Percentiles rank a stretch among this genome's conserved stretches.
These are phyloP conservation scores for Chrysotoxum bicinctum DNA, from an alignment of 2,888 invertebrate genomes.

Conservation along the genomic window DNA sequence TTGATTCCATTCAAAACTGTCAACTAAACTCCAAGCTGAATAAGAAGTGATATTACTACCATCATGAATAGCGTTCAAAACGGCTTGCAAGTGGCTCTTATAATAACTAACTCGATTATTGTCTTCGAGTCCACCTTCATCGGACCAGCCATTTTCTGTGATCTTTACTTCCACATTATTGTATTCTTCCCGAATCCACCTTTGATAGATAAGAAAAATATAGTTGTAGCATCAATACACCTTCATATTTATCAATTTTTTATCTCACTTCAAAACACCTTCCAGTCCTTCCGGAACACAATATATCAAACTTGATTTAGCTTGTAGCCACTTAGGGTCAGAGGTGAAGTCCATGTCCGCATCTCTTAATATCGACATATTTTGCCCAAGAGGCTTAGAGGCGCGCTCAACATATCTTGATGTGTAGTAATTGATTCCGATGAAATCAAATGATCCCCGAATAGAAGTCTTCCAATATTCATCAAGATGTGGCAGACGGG, in stretches of 20 bases:
- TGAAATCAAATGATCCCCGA: conserved; percentile 76
- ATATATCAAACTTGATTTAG: conserved; percentile 76
- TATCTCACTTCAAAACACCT: conserved; percentile 74
- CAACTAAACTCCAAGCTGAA: conserved; percentile 77
- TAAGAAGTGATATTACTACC: conserved; percentile 77
- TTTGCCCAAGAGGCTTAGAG: conserved; percentile 74
- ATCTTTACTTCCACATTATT: conserved; percentile 83
- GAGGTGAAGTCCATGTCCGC: conserved; percentile 68
- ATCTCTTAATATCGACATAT: conserved; percentile 83
- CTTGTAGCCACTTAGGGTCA: conserved; percentile 76
- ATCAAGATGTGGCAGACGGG: conserved; percentile 74
- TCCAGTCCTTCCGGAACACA: conserved; percentile 65
- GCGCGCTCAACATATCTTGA: conserved; percentile 74
- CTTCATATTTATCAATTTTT: neutral
- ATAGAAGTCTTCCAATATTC: conserved; percentile 72
- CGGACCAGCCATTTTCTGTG: conserved; percentile 84
- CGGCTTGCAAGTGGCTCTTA: conserved; percentile 75
- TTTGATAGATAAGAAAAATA: conserved; percentile 27
- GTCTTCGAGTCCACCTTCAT: conserved; percentile 73
- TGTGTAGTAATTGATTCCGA: conserved; percentile 77
- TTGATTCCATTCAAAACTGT: conserved; percentile 77
- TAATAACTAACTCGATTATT: conserved; percentile 78
- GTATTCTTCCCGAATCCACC: conserved; percentile 84
- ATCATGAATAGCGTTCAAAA: conserved; percentile 75
- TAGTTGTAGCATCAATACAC: too few relatives aligned